Evolutionary conservation across 2,113 vertebrate genomes (phyloP).

Genomic region (Spermophilus dauricus): DNA sequence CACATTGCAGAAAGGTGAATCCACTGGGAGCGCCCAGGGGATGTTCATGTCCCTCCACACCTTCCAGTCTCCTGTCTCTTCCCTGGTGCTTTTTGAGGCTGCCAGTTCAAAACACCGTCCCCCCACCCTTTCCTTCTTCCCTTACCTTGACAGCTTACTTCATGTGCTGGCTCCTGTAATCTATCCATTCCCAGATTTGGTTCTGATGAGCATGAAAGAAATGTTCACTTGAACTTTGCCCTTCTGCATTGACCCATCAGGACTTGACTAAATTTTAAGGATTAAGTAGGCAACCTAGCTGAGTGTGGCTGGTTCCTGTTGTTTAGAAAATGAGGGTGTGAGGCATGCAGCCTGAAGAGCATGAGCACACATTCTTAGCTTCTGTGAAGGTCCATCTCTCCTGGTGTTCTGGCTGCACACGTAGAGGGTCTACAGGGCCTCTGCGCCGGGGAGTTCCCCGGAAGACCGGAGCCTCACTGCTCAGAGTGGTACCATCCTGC

Average conservation of each 20-base stretch:
- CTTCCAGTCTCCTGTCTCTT: background rate
- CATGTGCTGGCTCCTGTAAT: background rate
- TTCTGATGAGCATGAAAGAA: background rate
- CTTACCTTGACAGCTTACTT: background rate
- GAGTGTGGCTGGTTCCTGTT: background rate
- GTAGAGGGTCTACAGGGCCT: background rate
- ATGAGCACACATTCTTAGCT: background rate
- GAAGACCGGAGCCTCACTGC: background rate
- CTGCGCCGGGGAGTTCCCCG: conserved; percentile 11
- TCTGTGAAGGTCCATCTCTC: conserved; percentile 22
- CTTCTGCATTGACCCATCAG: background rate
- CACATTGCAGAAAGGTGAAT: conserved; percentile 18
- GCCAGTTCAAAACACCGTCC: background rate
- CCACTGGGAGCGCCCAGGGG: background rate
- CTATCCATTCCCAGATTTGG: background rate
- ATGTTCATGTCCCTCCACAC: background rate
- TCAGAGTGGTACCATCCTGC: background rate
- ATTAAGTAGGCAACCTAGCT: conserved; percentile 12
- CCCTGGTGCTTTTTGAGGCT: background rate
- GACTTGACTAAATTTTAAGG: conserved; percentile 33
- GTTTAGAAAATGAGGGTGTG: background rate
- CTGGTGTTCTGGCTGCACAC: conserved; percentile 42
- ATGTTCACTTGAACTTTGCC: conserved; percentile 8
- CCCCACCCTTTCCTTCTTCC: background rate
- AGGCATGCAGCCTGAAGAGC: conserved; percentile 1